phyloP scores from a whole-genome alignment of 2,888 invertebrate species.

The Portevinia maculata region DNA sequence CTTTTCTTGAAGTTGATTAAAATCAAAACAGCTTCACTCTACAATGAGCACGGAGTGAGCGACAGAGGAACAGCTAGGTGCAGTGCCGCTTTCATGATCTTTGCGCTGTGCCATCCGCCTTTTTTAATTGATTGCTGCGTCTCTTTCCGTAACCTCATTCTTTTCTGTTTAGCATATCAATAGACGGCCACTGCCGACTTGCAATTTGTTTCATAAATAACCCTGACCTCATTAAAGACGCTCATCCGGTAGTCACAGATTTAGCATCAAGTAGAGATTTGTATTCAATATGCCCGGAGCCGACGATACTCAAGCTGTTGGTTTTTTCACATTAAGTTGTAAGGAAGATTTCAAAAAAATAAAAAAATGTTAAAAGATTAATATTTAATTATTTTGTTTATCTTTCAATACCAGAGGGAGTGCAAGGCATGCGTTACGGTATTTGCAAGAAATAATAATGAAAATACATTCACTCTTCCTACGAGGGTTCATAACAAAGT shows the following conservation, averaged over 20 bases:
- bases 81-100: slow-evolving; percentile 35
- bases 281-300: slow-evolving; percentile 59
- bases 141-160: not conserved
- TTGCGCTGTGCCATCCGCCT: slow-evolving; percentile 30
- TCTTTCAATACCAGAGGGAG: slow-evolving; percentile 39
- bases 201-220: slow-evolving; percentile 67
- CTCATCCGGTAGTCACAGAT: not conserved
- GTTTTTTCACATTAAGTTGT: slow-evolving; percentile 24
- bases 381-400: slow-evolving; percentile 66
- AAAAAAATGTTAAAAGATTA: slow-evolving; percentile 37
- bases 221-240: slow-evolving; percentile 54
- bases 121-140: slow-evolving; percentile 66
- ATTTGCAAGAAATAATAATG: slow-evolving; percentile 35
- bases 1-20: slow-evolving; percentile 73
- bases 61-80: not conserved
- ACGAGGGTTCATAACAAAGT: slow-evolving; percentile 63
- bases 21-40: slow-evolving; percentile 64
- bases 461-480: not conserved
- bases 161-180: too few species aligned
- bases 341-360: slow-evolving; percentile 53
- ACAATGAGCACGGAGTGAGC: not conserved
- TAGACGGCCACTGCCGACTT: not conserved
- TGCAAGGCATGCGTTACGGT: slow-evolving; percentile 12
- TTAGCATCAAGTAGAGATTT: slow-evolving; percentile 27
- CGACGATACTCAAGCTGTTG: slow-evolving; percentile 2